Percentiles rank a stretch among this genome's conserved stretches.
These are phyloP conservation scores for Micropterix aruncella DNA, from an alignment of 2,888 invertebrate species.

Conservation along the genomic window DNA sequence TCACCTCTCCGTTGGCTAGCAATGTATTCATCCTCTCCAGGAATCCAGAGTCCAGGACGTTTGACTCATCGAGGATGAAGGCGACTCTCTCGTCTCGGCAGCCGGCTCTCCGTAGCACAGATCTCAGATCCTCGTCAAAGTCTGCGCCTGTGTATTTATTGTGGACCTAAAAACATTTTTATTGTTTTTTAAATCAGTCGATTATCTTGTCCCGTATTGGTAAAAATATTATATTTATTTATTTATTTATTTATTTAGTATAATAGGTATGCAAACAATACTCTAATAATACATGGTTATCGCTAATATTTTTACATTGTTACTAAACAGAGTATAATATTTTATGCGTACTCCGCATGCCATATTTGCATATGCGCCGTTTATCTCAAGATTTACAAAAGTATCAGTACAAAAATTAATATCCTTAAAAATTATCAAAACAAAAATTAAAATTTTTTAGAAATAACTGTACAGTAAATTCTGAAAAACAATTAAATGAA, in stretches of 20 bases:
- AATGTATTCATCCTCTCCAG: conserved; percentile 98
- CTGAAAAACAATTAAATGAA: too few species aligned
- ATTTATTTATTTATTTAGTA: not conserved
- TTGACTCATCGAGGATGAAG: conserved; percentile 98
- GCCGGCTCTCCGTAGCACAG: conserved; percentile 72
- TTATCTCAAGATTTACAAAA: too few species aligned
- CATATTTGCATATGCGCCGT: too few species aligned
- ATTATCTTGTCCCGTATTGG: not conserved
- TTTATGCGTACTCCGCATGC: too few species aligned
- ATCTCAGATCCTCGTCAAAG: conserved; percentile 96
- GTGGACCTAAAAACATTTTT: conserved; percentile 51
- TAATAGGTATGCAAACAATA: too few species aligned
- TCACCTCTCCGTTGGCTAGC: conserved; percentile 94
- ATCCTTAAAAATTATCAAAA: too few species aligned
- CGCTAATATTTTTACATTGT: too few species aligned
- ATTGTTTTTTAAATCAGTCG: not conserved
- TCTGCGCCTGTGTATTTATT: conserved; percentile 98
- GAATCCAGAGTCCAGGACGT: conserved; percentile 96
- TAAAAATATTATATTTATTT: not conserved
- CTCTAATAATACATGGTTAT: too few species aligned
- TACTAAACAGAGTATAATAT: too few species aligned
- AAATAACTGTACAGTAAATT: too few species aligned
- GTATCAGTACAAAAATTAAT: too few species aligned
- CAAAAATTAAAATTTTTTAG: too few species aligned
- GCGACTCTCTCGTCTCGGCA: conserved; percentile 97